A percentile compares a stretch with the other conserved stretches of the same genome.
These are phyloP conservation scores for Coptodon bakossiorum DNA, from an alignment of 2,113 vertebrate species.

Conservation along the genomic window DNA sequence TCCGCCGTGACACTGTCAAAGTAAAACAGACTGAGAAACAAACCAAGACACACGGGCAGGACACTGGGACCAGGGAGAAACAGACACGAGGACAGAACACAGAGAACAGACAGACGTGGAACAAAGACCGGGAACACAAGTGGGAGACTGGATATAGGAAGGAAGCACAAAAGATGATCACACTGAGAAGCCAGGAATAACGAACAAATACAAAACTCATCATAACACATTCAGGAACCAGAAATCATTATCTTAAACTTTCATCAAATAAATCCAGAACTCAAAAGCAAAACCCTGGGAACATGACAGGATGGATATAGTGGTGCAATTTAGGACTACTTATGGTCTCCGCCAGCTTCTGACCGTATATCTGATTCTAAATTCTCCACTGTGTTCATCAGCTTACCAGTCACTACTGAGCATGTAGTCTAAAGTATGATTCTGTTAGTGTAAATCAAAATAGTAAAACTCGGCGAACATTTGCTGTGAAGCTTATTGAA, in stretches of 20 bases:
- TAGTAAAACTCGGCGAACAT: not conserved
- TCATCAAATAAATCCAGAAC: not conserved
- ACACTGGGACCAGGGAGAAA: not conserved
- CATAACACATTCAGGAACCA: not conserved
- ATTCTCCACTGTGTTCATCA: not conserved
- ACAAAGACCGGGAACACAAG: not conserved
- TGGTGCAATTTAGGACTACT: not conserved
- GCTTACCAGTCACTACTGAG: not conserved
- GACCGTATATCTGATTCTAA: not conserved
- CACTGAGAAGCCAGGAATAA: not conserved
- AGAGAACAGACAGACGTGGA: not conserved
- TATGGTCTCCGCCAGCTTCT: not conserved
- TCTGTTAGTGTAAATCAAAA: not conserved
- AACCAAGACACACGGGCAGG: not conserved
- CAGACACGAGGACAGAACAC: not conserved
- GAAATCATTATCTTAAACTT: not conserved
- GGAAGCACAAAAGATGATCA: not conserved
- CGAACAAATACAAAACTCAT: not conserved
- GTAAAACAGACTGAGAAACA: not conserved
- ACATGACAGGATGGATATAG: not conserved
- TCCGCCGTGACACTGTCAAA: too few species aligned
- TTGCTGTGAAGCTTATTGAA: not conserved
- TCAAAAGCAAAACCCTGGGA: not conserved
- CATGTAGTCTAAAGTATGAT: not conserved
- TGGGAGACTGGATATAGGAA: not conserved